Evolutionary conservation across 2,113 vertebrate species (phyloP), one percentile per base, ranked within the genome.

Genomic region (Cyprinodon brontotheroides): DNA sequence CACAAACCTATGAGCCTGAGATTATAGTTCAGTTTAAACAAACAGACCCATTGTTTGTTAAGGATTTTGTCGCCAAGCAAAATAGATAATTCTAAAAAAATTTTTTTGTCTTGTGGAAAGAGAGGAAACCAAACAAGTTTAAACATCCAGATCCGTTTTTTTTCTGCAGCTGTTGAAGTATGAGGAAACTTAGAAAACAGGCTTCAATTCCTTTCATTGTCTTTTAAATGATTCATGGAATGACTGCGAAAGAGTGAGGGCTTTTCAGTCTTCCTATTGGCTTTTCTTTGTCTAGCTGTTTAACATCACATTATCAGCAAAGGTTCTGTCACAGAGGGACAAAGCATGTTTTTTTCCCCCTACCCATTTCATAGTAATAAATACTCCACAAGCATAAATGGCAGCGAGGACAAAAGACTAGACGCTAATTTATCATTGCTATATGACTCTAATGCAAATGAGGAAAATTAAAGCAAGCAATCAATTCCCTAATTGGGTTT

Each of bases 401-500:
- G 17, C 50, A 57, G 20, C 50, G n/a, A 3, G 50, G 20, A 87
- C 86, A 91, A 92, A 89, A 84, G 86, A 70, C 61, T 2, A 83
- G 85, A 59, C 79, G 11, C 85, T 78, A 37, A 87, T 90, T 88
- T 63, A 84, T 90, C 88, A 87, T 81, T 78, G 45, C 86, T 74
- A 65, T 82, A 78, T 80, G 85, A 82, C 80, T 85, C 83, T 53
- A 78, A 91, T 91, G 89, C 86, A 90, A 88, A 92, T 85, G 87
- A 86, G 86, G 66, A n/a, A 82, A 84, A 87, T 82, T 70, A 87
- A 89, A 87, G 86, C 88, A 82, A 82, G 85, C 87, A 88, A 90
- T 92, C 91, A 87, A 79, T 87, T 81, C 81, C 72, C 82, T 89
- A 86, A 92, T 90, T 89, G 86, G 85, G 86, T 89, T 89, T 86